Conservation (phyloP, 2,797 vertebrate species). For the Tiaroga cobitis region DNA sequence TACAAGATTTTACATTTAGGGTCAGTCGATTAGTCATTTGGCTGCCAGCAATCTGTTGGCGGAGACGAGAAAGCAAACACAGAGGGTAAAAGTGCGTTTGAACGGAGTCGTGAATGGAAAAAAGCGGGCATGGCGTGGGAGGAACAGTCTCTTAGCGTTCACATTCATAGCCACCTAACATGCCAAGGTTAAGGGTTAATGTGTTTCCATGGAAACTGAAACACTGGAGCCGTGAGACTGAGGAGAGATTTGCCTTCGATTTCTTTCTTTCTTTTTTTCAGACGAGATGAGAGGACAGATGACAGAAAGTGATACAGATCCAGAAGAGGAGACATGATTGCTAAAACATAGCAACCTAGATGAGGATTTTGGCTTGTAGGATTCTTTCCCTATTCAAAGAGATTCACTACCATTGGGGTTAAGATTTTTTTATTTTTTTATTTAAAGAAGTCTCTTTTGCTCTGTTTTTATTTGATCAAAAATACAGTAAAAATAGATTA, state of each 20-base stretch:
- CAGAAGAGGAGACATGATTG: not conserved
- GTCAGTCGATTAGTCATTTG: constrained; percentile 19
- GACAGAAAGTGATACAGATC: constrained; percentile 25
- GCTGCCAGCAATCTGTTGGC: constrained; percentile 16
- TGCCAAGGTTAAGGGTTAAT: constrained; percentile 62
- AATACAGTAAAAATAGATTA: not conserved
- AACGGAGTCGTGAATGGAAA: constrained; percentile 37
- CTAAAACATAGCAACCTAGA: not conserved
- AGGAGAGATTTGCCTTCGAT: constrained; percentile 40
- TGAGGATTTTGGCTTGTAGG: not conserved
- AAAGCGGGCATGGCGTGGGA: constrained; percentile 45
- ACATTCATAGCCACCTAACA: constrained; percentile 49
- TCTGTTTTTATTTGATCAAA: not conserved
- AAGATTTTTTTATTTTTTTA: not conserved
- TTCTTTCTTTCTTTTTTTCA: constrained; percentile 24
- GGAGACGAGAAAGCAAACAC: constrained; percentile 27
- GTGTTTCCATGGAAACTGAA: constrained; percentile 68
- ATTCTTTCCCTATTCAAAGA: not conserved
- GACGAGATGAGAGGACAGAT: constrained; percentile 44
- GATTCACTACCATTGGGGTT: not conserved
- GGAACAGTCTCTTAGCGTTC: constrained; percentile 53
- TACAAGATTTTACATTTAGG: not conserved
- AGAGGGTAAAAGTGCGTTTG: constrained; percentile 45
- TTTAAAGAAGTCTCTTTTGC: not conserved
- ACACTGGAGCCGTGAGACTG: constrained; percentile 56